phyloP scores from a whole-genome alignment of 2,888 invertebrate genomes.

The Drosophila niveifrons region DNA sequence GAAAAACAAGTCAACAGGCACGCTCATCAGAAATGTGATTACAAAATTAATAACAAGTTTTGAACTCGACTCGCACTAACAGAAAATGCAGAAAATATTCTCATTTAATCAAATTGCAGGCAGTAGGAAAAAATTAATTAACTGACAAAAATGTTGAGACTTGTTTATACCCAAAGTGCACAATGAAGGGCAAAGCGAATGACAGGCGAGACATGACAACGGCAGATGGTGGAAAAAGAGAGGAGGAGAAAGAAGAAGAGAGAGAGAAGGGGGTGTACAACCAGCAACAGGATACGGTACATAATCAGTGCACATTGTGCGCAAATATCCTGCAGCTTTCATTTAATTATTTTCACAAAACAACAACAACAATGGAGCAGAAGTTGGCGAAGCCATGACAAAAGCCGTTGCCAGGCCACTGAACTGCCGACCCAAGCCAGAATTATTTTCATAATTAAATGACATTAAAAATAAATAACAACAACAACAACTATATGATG shows the following conservation, averaged over 20 bases:
- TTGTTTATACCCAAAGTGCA: constrained; percentile 53
- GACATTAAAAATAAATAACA: constrained; percentile 55
- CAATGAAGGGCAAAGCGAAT: neutral
- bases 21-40: constrained; percentile 9
- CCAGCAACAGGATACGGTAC: constrained; percentile 36
- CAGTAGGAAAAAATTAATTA: constrained; percentile 61
- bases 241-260: neutral
- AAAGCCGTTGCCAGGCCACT: constrained; percentile 39
- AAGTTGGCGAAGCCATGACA: constrained; percentile 36
- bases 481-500: constrained; percentile 1
- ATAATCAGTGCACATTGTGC: constrained; percentile 70
- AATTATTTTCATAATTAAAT: constrained; percentile 72
- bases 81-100: neutral
- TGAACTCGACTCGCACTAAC: neutral
- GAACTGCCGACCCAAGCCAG: constrained; percentile 28
- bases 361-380: constrained; percentile 31
- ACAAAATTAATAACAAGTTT: constrained; percentile 27
- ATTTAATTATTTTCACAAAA: constrained; percentile 65
- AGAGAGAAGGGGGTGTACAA: neutral
- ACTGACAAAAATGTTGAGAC: constrained; percentile 58
- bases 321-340: constrained; percentile 69
- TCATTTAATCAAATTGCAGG: constrained; percentile 11
- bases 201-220: constrained; percentile 14
- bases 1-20: constrained; percentile 1
- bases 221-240: neutral